Percentiles rank a stretch among this genome's conserved stretches.
These are phyloP conservation scores for Gnathonemus echidnorhynchus DNA, from an alignment of 2,113 vertebrate species.

Conservation along the genomic window DNA sequence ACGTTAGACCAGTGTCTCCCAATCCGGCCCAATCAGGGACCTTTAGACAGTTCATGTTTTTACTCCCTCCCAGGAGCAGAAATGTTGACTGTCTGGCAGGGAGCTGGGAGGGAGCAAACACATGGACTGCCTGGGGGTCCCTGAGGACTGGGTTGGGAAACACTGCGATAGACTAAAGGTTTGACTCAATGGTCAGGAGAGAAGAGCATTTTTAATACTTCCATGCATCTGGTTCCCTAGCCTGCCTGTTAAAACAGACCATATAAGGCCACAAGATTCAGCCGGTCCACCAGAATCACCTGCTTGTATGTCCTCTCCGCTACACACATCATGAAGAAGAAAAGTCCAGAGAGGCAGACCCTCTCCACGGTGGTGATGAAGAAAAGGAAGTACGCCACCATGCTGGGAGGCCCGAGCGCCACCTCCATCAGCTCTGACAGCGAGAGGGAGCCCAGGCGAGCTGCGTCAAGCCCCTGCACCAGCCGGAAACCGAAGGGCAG, in stretches of 20 bases:
- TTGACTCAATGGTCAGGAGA: neutral
- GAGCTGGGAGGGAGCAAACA: neutral
- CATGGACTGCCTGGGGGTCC: neutral
- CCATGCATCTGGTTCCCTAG: neutral
- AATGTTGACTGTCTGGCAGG: neutral
- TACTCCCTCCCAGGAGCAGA: neutral
- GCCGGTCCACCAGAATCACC: slow-evolving; percentile 48
- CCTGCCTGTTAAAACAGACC: neutral
- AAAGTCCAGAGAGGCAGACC: slow-evolving; percentile 82
- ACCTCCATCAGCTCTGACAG: slow-evolving; percentile 61
- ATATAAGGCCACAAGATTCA: neutral
- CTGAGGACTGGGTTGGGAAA: neutral
- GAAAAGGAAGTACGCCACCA: slow-evolving; percentile 57
- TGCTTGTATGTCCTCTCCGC: slow-evolving; percentile 96
- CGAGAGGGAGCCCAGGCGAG: slow-evolving; percentile 62
- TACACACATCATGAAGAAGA: slow-evolving; percentile 99
- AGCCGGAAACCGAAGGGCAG: slow-evolving; percentile 82
- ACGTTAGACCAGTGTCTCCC: neutral
- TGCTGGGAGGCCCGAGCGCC: slow-evolving; percentile 61
- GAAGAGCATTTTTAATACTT: neutral
- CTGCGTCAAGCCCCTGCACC: slow-evolving; percentile 65
- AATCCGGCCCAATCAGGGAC: neutral
- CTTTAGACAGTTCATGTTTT: neutral
- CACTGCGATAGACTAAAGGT: neutral
- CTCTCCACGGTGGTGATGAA: slow-evolving; percentile 79